Evolutionary conservation across 2,888 invertebrate species (phyloP).

Genomic region (Lordiphosa fenestrarum): DNA sequence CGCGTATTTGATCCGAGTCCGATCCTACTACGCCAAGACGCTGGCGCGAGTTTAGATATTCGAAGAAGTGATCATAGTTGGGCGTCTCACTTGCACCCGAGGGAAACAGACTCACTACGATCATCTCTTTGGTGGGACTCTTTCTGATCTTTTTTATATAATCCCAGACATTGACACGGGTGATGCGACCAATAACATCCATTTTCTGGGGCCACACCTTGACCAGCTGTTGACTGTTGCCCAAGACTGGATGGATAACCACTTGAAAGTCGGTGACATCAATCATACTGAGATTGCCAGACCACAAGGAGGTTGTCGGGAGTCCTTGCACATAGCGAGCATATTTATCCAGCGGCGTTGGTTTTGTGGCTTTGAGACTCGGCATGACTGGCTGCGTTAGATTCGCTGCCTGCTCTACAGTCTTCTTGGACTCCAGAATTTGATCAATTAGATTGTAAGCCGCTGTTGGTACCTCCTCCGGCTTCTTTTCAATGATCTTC

Average conservation of each 20-base stretch:
- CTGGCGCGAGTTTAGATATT: slow-evolving; percentile 92
- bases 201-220: slow-evolving; percentile 85
- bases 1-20: slow-evolving; percentile 90
- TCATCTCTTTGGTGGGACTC: slow-evolving; percentile 92
- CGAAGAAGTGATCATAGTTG: slow-evolving; percentile 86
- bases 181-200: slow-evolving; percentile 95
- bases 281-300: slow-evolving; percentile 93
- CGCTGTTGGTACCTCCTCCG: slow-evolving; percentile 21
- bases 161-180: slow-evolving; percentile 94
- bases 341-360: slow-evolving; percentile 38
- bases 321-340: slow-evolving; percentile 63
- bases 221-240: slow-evolving; percentile 65
- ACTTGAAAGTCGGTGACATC: slow-evolving; percentile 94
- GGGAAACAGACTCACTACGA: slow-evolving; percentile 90
- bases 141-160: slow-evolving; percentile 95
- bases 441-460: slow-evolving; percentile 77
- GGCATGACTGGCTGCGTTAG: slow-evolving; percentile 46
- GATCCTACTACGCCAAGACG: slow-evolving; percentile 92
- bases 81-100: slow-evolving; percentile 89
- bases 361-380: not conserved
- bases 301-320: slow-evolving; percentile 75
- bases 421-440: slow-evolving; percentile 79
- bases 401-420: slow-evolving; percentile 79
- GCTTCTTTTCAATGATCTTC: slow-evolving; percentile 45
- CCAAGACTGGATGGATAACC: slow-evolving; percentile 85